Evolutionary conservation across 2,113 vertebrate genomes (phyloP), one percentile per base, ranked within the genome.

Genomic region (Cricetomys ansorgei): DNA sequence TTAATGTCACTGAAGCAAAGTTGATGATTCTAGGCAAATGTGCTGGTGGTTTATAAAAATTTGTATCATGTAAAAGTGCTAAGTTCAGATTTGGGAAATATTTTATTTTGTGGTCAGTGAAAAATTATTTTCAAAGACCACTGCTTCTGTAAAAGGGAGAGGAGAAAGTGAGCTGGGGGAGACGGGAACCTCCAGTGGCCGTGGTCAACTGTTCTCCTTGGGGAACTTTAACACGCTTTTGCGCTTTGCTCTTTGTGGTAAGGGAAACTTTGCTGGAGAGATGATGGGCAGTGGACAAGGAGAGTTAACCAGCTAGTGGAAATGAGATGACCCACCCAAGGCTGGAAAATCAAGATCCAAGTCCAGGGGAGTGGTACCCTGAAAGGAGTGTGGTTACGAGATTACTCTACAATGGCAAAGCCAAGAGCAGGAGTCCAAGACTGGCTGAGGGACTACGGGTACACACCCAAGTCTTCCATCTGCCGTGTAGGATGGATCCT

Each of bases 81-180:
- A 95, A 86, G 79, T 25, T 16, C 62, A 88, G 72, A 88, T 29
- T 59, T 79, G 92, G 31, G 37, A 95, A 90, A 86, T 81, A 85
- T 70, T 95, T 96, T 81, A 67, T 95, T 90, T 40, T 73, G 15
- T 69, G 72, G 45, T 87, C 17, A 93, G n/a, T 23, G 19, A 86
- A 65, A 90, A 75, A 45, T 86, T 48, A 16, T 29, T 31, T 50
- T 9, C 15, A 50, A 7, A 95, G 67, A 43, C 21, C 0, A 1
- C 37, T 64, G 59, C 50, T 89, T 77, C 81, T 86, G 7, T 57
- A n/a, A 75, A 45, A 37, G 16, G 48, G 77, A 27, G 25, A 72
- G 27, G 48, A 12, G 29, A 64, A 0, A 12, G 27, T 59, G 50
- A 85, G 48, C 43, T 34, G 34, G 43, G 45, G 67, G 29, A 57